A percentile compares a stretch with the other conserved stretches of the same genome.
phyloP scores from a whole-genome alignment of 2,888 invertebrate genomes.

The Sabatieria punctata region DNA sequence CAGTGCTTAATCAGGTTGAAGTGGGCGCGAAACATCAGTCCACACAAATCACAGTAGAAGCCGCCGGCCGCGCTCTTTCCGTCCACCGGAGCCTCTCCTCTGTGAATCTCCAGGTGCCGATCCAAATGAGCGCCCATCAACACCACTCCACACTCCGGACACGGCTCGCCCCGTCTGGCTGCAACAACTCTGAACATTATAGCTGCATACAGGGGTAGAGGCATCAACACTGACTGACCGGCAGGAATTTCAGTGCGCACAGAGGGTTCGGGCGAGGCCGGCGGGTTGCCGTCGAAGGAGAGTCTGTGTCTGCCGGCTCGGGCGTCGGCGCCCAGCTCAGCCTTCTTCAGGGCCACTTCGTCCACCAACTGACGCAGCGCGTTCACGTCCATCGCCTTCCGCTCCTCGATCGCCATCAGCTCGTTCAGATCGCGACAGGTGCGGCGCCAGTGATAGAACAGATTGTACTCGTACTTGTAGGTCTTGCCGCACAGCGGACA shows the following conservation, averaged over 20 bases:
- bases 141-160: slow-evolving; percentile 17
- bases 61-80: slow-evolving; percentile 10
- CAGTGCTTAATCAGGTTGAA: slow-evolving; percentile 20
- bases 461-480: slow-evolving; percentile 25
- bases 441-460: slow-evolving; percentile 24
- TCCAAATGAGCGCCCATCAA: slow-evolving; percentile 15
- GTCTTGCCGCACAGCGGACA: slow-evolving; percentile 24
- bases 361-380: slow-evolving; percentile 18
- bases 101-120: slow-evolving; percentile 15
- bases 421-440: slow-evolving; percentile 24
- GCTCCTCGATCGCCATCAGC: slow-evolving; percentile 9
- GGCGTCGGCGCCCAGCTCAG: too few relatives aligned
- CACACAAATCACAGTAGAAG: slow-evolving; percentile 21
- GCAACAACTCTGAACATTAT: too few relatives aligned
- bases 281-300: too few relatives aligned
- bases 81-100: slow-evolving; percentile 14
- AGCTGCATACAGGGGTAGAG: too few relatives aligned
- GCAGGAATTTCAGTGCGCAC: neutral
- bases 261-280: neutral
- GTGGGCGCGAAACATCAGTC: slow-evolving; percentile 17
- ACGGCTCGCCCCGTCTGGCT: slow-evolving; percentile 15
- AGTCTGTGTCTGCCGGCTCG: too few relatives aligned
- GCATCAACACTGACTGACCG: neutral
- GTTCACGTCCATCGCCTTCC: slow-evolving; percentile 20
- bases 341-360: slow-evolving; percentile 20